Base-by-base conservation (phyloP, 2,797 vertebrate genomes). In the Atherinosoma microstoma region DNA sequence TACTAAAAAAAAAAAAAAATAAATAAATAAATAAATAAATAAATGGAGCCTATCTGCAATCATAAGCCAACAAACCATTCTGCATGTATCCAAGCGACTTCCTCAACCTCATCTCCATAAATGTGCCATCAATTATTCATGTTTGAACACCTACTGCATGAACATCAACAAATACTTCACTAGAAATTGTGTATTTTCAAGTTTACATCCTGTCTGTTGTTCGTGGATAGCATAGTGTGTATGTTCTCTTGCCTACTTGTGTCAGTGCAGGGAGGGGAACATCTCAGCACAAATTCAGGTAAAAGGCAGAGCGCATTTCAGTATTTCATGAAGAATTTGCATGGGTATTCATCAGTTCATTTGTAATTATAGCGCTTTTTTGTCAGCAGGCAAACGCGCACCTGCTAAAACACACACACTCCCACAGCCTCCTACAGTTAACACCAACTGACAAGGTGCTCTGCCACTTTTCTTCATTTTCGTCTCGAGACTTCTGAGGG, bases 51-150 rank as follows among this genome's bases (percentile, higher is more conserved):
- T 8, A 18, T 34, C 30, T 35, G 11, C 53, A 58, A 62, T 59
- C 11, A 38, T 29, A 62, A 58, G 34, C 70, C 77, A 80, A 79
- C 68, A 82, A 78, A 75, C 10, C 7, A 64, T 78, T 75, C 10
- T 61, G 83, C 29, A 73, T 49, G 62, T 74, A 75, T 79, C 60
- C 64, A 47, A 49, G 69, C 12, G 75, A 64, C n/a, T 30, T 69
- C 63, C 63, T 67, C 45, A 6, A 70, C 64, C 66, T 76, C 67
- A 56, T 76, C 61, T 73, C 70, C 75, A 75, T 54, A 67, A 79
- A 83, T 62, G 51, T 20, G 40, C 62, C 66, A 85, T 91, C 62
- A 79, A 87, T 87, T 80, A 86, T 85, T 88, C 76, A 85, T 89
- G 59, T 72, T 32, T 58, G 2, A 76, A 71, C 77, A 75, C 40